Conservation (phyloP, 1,140 invertebrate genomes). For the Euwallacea fornicatus region DNA sequence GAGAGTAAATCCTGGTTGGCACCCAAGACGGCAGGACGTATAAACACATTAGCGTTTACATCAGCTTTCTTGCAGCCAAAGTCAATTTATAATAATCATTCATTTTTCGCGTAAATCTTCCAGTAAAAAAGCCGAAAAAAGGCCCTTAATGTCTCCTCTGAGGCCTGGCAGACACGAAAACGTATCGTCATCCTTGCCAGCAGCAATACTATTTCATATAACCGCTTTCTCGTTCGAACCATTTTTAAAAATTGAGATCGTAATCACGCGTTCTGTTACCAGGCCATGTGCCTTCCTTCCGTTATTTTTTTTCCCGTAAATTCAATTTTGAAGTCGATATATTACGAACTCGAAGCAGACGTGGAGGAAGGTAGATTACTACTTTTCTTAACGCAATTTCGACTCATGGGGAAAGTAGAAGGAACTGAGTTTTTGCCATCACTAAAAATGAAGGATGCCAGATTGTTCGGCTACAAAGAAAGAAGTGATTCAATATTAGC, state of each 20-base stretch:
- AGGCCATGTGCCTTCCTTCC: too few relatives aligned
- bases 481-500: too few relatives aligned
- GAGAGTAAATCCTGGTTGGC: conserved; percentile 13
- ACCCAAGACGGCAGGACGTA: conserved; percentile 4
- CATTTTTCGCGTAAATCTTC: conserved; percentile 7
- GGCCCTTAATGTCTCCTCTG: not conserved
- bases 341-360: too few relatives aligned
- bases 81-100: not conserved
- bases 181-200: not conserved
- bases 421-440: too few relatives aligned
- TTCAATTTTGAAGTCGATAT: too few relatives aligned
- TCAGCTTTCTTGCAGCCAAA: not conserved
- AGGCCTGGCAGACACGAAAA: conserved; percentile 5
- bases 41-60: conserved; percentile 9
- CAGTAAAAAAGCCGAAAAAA: conserved; percentile 12
- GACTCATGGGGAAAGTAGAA: too few relatives aligned
- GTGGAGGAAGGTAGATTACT: too few relatives aligned
- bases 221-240: not conserved
- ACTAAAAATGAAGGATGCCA: too few relatives aligned
- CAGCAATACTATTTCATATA: conserved; percentile 8
- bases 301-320: too few relatives aligned
- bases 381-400: too few relatives aligned
- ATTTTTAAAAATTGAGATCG: not conserved
- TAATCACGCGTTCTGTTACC: too few relatives aligned
- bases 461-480: too few relatives aligned